Evolutionary conservation across 2,888 invertebrate species (phyloP).

Genomic region (Drosophila eohydei): DNA sequence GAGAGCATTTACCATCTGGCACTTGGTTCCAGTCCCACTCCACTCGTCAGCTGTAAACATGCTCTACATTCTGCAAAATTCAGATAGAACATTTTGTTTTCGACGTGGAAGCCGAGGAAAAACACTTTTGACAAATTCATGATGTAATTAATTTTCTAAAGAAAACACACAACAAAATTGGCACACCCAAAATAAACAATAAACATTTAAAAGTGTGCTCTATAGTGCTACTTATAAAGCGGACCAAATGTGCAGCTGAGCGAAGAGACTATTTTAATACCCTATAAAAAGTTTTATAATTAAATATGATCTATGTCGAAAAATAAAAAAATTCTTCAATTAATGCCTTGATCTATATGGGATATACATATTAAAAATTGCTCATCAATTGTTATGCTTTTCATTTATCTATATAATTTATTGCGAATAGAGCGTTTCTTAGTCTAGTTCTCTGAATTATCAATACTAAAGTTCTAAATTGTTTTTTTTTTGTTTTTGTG

Average conservation of each 20-base stretch:
- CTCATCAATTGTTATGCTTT: neutral
- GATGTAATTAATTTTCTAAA: conserved; percentile 73
- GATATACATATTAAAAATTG: neutral
- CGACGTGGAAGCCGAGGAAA: conserved; percentile 14
- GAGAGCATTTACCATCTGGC: conserved; percentile 57
- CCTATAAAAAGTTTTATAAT: conserved; percentile 6
- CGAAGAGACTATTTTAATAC: conserved; percentile 13
- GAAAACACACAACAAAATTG: conserved; percentile 59
- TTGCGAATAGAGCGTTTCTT: conserved; percentile 5
- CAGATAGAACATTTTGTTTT: conserved; percentile 18
- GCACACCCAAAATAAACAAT: conserved; percentile 75
- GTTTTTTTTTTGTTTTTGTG: conserved; percentile 1
- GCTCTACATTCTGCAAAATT: conserved; percentile 36
- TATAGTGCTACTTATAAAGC: conserved; percentile 47
- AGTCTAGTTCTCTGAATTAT: conserved; percentile 8
- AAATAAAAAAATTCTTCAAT: too few relatives aligned
- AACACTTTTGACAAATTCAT: conserved; percentile 72
- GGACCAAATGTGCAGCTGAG: conserved; percentile 10
- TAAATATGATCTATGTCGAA: neutral
- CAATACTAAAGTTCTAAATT: neutral
- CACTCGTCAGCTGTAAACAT: conserved; percentile 20
- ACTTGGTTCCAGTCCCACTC: conserved; percentile 9
- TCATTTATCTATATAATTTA: neutral
- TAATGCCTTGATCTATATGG: neutral
- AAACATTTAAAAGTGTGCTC: conserved; percentile 50